Base-by-base conservation (phyloP, 2,113 vertebrate species). In the Pseudolaguvia tuberculata region DNA sequence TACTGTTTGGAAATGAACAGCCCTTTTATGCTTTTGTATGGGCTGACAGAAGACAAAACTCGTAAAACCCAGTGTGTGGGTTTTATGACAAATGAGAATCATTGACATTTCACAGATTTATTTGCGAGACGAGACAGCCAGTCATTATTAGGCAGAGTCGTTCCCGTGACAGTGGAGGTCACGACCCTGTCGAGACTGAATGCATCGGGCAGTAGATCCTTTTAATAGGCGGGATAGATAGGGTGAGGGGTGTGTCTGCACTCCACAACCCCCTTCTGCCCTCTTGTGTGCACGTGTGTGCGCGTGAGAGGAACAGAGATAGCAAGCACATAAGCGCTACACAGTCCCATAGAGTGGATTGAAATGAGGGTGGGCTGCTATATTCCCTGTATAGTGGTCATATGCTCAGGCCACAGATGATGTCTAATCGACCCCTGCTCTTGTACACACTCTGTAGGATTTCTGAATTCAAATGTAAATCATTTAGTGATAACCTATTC, bases 141-240 rank as follows among this genome's bases (percentile, higher is more conserved):
- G 71, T 62, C 75, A 71, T 79, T 81, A 80, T 83, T 68, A 78
- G 75, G 53, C 72, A 11, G 75, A 75, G 79, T 76, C 45, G 70
- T 81, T 81, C 59, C 77, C 18, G 70, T 62, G 73, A 78, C 74
- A 70, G 75, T 57, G 70, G 70, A 68, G 78, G 78, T 84, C 75
- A 29, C 12, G 79, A 83, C 80, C 80, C 76, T 18, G 58, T 79
- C 45, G 63, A 78, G 75, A 59, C 58, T 81, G 68, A 81, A 81
- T 78, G 78, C 58, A 25, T 51, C 25, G 14, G 66, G 71, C 58
- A 67, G 70, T 79, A 77, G 80, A 81, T 69, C 61, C 59, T 58
- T 79, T 81, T 82, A 80, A 82, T 80, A 79, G 70, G 76, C 39
- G n/a, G 69, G 75, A 71, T 80, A 27, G 55, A 57, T 65, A 47